A percentile compares a stretch with the other conserved stretches of the same genome.
These are phyloP conservation scores for Tetranychus truncatus DNA, from an alignment of 2,888 invertebrate species.

Conservation along the genomic window DNA sequence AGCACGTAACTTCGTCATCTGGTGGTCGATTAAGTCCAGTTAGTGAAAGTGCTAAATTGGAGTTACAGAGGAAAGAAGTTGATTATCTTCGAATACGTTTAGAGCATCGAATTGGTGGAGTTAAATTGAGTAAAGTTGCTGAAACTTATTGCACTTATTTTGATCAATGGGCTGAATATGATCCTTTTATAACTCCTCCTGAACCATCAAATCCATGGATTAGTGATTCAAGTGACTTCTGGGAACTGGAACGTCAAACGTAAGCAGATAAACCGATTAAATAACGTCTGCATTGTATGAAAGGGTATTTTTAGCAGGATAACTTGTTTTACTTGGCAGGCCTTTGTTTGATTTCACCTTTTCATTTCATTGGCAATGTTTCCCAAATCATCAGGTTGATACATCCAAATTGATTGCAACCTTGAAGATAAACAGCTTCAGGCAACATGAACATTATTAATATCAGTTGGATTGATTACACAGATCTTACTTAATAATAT, in stretches of 20 bases:
- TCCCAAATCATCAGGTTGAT: too few relatives aligned
- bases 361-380: too few relatives aligned
- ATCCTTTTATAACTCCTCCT: slow-evolving; percentile 74
- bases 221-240: slow-evolving; percentile 79
- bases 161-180: slow-evolving; percentile 90
- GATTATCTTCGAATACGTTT: slow-evolving; percentile 53
- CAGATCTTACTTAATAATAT: too few relatives aligned
- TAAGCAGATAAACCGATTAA: slow-evolving; percentile 34
- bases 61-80: slow-evolving; percentile 35
- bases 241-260: slow-evolving; percentile 89
- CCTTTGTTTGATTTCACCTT: too few relatives aligned
- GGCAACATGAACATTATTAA: too few relatives aligned
- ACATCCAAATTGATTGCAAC: slow-evolving; percentile 1
- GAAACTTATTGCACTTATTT: slow-evolving; percentile 77
- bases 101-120: slow-evolving; percentile 41
- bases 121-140: slow-evolving; percentile 43
- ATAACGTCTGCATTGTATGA: too few relatives aligned
- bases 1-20: slow-evolving; percentile 37
- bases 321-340: too few relatives aligned
- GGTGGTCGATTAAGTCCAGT: slow-evolving; percentile 42
- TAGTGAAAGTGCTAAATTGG: slow-evolving; percentile 17
- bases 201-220: slow-evolving; percentile 89
- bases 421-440: background rate
- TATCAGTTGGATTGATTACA: too few relatives aligned
- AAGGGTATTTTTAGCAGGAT: too few relatives aligned